A percentile compares a stretch with the other conserved stretches of the same genome.
These are phyloP conservation scores for Gavia stellata DNA, from an alignment of 2,113 vertebrate species.

Conservation along the genomic window DNA sequence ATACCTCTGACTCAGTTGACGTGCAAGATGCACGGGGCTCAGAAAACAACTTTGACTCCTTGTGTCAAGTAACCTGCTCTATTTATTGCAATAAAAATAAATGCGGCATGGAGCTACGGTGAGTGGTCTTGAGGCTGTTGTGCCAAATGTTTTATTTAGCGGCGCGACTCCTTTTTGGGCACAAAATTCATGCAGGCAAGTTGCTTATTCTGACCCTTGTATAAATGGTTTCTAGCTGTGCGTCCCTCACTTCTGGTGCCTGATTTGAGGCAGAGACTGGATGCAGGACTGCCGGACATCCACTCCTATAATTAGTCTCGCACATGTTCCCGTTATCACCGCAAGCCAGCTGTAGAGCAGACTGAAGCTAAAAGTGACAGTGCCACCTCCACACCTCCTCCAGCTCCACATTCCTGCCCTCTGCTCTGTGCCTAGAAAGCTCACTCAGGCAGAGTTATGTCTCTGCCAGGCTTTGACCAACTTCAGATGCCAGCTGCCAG, in stretches of 20 bases:
- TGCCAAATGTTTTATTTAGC: background rate
- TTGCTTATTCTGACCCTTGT: background rate
- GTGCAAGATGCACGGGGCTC: background rate
- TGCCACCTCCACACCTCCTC: background rate
- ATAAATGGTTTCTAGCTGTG: background rate
- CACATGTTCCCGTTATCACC: background rate
- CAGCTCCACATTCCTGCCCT: background rate
- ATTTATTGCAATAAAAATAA: background rate
- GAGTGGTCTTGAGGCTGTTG: background rate
- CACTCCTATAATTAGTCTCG: background rate
- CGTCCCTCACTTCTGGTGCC: fast-evolving
- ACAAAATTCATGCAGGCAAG: background rate
- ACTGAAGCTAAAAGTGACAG: background rate
- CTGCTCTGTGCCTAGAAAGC: background rate
- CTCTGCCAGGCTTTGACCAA: background rate
- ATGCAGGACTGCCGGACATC: background rate
- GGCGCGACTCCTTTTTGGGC: background rate
- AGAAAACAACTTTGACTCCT: background rate
- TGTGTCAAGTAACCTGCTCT: background rate
- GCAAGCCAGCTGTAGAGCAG: background rate
- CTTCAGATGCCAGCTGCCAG: background rate
- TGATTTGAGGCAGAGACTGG: background rate
- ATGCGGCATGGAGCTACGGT: background rate
- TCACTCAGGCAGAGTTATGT: background rate
- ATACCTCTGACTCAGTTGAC: background rate